These are phyloP conservation scores for Sphinx pinastri DNA, from an alignment of 2,888 invertebrate genomes.

Conservation along the genomic window DNA sequence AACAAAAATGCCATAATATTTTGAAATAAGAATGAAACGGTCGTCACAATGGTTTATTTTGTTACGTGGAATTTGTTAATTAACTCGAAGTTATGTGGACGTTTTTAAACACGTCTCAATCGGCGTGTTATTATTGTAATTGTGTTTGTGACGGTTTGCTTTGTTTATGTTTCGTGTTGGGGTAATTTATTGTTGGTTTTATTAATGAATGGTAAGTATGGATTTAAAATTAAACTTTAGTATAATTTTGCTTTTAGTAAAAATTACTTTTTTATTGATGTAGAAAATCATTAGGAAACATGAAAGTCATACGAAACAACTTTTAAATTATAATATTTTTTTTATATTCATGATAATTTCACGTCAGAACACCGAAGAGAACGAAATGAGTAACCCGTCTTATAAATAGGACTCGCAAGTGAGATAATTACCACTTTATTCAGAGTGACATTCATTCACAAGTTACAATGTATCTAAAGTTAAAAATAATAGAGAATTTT, in stretches of 20 bases:
- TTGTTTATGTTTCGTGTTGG: not conserved
- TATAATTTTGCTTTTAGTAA: not conserved
- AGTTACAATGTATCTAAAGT: not conserved
- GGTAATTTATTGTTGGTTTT: not conserved
- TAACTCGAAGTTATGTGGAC: not conserved
- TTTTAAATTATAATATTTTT: too few relatives aligned
- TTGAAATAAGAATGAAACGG: constrained; percentile 10
- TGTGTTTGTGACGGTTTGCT: not conserved
- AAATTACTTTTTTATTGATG: too few relatives aligned
- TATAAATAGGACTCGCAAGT: too few relatives aligned
- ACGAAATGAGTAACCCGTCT: too few relatives aligned
- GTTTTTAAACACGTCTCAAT: constrained; percentile 7
- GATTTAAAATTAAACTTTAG: not conserved
- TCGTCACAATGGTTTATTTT: constrained; percentile 20
- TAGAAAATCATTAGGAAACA: too few relatives aligned
- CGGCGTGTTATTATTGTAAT: not conserved
- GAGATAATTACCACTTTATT: too few relatives aligned
- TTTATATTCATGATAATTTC: too few relatives aligned
- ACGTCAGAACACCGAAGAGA: too few relatives aligned
- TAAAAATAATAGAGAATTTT: not conserved
- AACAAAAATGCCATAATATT: constrained; percentile 25
- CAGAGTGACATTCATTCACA: too few relatives aligned
- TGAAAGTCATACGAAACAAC: too few relatives aligned
- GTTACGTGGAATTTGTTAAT: constrained; percentile 26
- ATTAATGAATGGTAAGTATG: not conserved